phyloP scores from a whole-genome alignment of 2,888 invertebrate species.

The Crematogaster levior region DNA sequence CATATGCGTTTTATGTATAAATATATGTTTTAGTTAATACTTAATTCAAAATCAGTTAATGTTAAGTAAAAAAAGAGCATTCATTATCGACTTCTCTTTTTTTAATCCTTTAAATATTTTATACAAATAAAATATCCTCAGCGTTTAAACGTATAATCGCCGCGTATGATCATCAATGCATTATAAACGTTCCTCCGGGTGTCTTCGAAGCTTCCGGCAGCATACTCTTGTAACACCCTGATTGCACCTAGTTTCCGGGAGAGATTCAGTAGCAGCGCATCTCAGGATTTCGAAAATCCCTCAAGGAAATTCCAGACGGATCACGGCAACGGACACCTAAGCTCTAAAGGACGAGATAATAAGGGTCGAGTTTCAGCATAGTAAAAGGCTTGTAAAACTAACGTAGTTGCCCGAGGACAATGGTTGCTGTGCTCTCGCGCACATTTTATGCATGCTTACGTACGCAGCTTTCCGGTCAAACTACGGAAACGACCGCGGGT shows the following conservation, averaged over 20 bases:
- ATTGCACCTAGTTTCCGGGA: slow-evolving; percentile 4
- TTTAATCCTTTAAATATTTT: background rate
- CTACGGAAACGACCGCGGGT: slow-evolving; percentile 1
- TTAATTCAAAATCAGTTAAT: background rate
- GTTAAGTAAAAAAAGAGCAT: slow-evolving; percentile 18
- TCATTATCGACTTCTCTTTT: background rate
- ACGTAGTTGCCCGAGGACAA: slow-evolving; percentile 5
- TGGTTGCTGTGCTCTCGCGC: slow-evolving; percentile 60
- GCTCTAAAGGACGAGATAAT: background rate
- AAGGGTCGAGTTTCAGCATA: slow-evolving; percentile 1
- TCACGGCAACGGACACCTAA: slow-evolving; percentile 6
- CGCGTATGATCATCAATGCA: background rate
- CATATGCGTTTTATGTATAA: background rate
- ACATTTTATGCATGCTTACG: slow-evolving; percentile 65
- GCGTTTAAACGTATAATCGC: background rate
- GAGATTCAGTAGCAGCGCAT: background rate
- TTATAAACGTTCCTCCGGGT: slow-evolving; percentile 18
- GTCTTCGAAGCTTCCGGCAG: slow-evolving; percentile 6
- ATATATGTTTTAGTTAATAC: background rate
- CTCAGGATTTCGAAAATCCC: slow-evolving; percentile 30
- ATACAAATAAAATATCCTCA: background rate
- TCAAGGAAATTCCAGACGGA: slow-evolving; percentile 8
- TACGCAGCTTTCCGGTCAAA: background rate
- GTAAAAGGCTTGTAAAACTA: slow-evolving; percentile 14
- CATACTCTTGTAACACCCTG: slow-evolving; percentile 9